These are phyloP conservation scores for Lithophane socia DNA, from an alignment of 2,888 invertebrate species.

Conservation along the genomic window DNA sequence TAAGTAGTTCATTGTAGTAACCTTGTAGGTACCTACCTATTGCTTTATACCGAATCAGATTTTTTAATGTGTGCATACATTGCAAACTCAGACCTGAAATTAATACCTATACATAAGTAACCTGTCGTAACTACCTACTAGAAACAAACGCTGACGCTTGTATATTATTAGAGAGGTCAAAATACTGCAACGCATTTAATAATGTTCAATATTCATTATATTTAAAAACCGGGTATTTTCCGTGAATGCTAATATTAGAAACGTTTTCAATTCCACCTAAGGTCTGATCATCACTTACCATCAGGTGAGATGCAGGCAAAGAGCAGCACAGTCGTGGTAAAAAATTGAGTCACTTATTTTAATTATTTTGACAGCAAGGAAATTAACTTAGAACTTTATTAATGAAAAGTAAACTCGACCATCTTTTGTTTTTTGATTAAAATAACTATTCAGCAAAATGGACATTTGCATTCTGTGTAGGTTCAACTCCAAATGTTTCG, in stretches of 20 bases:
- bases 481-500: conserved; percentile 31
- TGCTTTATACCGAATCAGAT: not conserved
- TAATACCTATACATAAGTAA: not conserved
- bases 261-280: not conserved
- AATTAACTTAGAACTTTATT: not conserved
- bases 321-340: no score
- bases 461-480: conserved; percentile 41
- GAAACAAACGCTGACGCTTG: no score
- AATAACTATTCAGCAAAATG: not conserved
- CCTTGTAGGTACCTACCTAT: not conserved
- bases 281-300: no score
- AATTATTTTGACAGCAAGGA: no score
- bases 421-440: not conserved
- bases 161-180: not conserved
- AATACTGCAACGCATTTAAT: not conserved
- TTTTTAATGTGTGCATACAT: no score
- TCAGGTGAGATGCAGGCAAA: no score
- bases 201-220: not conserved
- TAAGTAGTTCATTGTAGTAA: not conserved
- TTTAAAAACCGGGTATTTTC: not conserved
- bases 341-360: no score
- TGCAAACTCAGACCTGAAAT: not conserved
- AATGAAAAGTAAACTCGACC: not conserved
- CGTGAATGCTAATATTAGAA: not conserved
- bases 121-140: not conserved